These are phyloP conservation scores for Cisticola juncidis DNA, from an alignment of 2,113 vertebrate species.

Conservation along the genomic window DNA sequence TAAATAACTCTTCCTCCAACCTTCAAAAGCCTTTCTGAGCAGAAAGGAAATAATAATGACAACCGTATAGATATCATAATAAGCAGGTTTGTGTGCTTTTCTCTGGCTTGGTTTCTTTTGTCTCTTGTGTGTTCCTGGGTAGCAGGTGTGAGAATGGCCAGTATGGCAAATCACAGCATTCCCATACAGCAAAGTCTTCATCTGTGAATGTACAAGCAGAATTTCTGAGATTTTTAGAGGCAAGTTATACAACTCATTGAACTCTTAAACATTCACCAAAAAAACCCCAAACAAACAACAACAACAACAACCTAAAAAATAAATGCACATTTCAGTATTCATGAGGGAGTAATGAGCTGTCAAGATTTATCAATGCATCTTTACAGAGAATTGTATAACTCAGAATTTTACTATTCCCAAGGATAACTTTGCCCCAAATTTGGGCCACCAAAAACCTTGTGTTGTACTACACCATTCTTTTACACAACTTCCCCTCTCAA, in stretches of 20 bases:
- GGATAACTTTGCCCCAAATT: neutral
- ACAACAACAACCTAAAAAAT: neutral
- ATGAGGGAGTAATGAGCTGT: neutral
- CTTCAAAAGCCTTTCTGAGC: neutral
- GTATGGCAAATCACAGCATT: neutral
- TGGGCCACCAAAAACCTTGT: neutral
- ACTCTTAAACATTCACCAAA: neutral
- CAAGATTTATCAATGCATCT: neutral
- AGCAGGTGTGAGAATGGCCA: neutral
- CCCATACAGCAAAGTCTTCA: rapidly evolving
- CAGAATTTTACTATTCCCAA: neutral
- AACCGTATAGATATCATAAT: neutral
- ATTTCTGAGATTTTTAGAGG: neutral
- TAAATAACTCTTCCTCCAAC: neutral
- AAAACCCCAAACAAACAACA: no score
- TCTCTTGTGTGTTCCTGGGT: neutral
- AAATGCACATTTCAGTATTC: neutral
- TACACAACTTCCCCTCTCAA: neutral
- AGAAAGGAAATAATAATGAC: neutral
- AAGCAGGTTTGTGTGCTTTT: neutral
- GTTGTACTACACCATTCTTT: neutral
- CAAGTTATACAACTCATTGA: neutral
- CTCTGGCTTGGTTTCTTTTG: neutral
- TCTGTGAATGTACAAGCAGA: neutral
- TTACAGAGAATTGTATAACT: neutral